Evolutionary conservation across 2,113 vertebrate species (phyloP), one percentile per base, ranked within the genome.

Genomic region (Azemiops feae): DNA sequence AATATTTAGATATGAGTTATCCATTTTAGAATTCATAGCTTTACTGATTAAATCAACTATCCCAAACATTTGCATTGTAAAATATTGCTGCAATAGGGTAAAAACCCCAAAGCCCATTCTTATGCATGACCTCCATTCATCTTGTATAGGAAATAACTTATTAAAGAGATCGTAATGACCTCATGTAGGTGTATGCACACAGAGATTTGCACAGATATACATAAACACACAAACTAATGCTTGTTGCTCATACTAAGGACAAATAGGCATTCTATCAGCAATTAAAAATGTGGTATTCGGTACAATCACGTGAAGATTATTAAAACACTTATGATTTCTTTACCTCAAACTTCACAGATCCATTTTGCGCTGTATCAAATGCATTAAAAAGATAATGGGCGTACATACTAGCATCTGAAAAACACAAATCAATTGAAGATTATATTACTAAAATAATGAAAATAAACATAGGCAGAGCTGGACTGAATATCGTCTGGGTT

Each of bases 291-390:
- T 30, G 45, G 74, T 87, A 90, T 55, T 0, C 9, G 86, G 16
- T 47, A 39, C 30, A 89, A 30, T 0, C 4, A 60, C 25, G 7
- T 88, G 87, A 2, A 45, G 85, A 54, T 3, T 2, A n/a, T 16
- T 45, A 60, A 18, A 45, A 8, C 69, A 87, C 90, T 25, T n/a
- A 92, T 4, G 8, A 81, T 22, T 54, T 45, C 47, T 39, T 97
- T 96, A 99, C 99, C 99, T 99, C 99, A 12, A 99, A 99, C 95
- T 99, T 99, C 94, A 99, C 99, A 0, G 99, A 99, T 95, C 99
- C 99, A 0, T 97, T 98, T 45, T 99, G 98, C 12, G 98, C 98
- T 5, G 98, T 97, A 98, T 99, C 99, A 30, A 99, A 99, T 0
- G 99, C 98, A 0, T 99, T 99, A 95, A 99, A 99, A 96, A 99